These are phyloP conservation scores for Grantiella picta DNA, from an alignment of 2,113 vertebrate genomes.

Conservation along the genomic window DNA sequence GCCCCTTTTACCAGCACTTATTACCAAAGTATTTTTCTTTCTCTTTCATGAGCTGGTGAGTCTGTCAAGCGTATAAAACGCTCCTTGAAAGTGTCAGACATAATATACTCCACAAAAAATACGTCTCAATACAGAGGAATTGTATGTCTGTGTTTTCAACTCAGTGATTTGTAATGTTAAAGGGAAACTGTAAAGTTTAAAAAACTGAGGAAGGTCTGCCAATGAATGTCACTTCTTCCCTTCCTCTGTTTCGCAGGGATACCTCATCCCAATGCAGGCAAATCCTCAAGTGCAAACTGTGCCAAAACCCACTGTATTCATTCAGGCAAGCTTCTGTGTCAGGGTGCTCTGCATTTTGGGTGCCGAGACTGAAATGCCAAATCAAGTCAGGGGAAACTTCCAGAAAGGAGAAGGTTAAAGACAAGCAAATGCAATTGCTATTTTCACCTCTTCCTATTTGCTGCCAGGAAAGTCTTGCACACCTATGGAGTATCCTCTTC, in stretches of 20 bases:
- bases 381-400: background rate
- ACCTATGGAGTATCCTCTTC: background rate
- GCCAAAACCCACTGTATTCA: rapidly evolving
- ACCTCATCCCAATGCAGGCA: background rate
- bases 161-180: background rate
- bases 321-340: background rate
- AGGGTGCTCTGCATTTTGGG: background rate
- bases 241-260: background rate
- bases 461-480: background rate
- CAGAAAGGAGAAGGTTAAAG: background rate
- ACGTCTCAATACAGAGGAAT: background rate
- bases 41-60: background rate
- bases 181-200: background rate
- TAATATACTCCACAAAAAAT: background rate
- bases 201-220: background rate
- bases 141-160: background rate
- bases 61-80: background rate
- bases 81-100: background rate
- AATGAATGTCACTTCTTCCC: background rate
- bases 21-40: background rate
- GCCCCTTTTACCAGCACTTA: background rate
- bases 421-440: background rate
- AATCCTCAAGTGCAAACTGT: background rate
- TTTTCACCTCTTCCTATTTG: background rate
- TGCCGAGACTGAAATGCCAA: background rate